Conservation (phyloP, 2,888 invertebrate genomes). For the Amphipyra tragopoginis region DNA sequence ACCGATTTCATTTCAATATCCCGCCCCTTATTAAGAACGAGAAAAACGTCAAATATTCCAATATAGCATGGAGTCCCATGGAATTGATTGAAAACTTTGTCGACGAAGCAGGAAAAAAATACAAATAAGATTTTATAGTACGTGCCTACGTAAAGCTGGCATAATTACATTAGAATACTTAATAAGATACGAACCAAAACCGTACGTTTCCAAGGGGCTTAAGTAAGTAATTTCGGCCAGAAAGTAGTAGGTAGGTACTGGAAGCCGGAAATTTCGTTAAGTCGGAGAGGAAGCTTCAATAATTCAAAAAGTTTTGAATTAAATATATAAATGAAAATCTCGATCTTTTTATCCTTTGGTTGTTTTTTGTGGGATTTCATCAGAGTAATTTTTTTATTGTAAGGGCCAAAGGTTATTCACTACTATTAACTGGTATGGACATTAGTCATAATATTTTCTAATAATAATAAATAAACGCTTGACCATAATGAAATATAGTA, state of each 20-base stretch:
- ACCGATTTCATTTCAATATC: slow-evolving; percentile 65
- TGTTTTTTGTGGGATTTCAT: slow-evolving; percentile 1
- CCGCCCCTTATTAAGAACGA: slow-evolving; percentile 29
- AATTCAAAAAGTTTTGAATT: slow-evolving; percentile 39
- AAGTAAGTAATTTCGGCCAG: slow-evolving; percentile 25
- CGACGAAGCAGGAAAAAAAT: slow-evolving; percentile 20
- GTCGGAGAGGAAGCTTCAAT: slow-evolving; percentile 21
- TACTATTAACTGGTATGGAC: neutral
- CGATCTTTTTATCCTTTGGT: slow-evolving; percentile 1
- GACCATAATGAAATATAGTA: neutral
- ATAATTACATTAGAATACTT: slow-evolving; percentile 42
- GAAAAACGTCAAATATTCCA: slow-evolving; percentile 32
- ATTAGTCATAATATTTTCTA: neutral
- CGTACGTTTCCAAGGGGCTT: slow-evolving; percentile 35
- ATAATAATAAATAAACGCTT: neutral
- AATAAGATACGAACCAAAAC: slow-evolving; percentile 33
- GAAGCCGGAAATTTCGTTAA: slow-evolving; percentile 20
- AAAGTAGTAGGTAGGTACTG: slow-evolving; percentile 2
- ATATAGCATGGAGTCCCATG: slow-evolving; percentile 17
- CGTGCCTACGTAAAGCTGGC: slow-evolving; percentile 9
- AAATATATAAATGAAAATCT: slow-evolving; percentile 8
- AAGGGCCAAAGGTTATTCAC: neutral
- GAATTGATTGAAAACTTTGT: slow-evolving; percentile 40
- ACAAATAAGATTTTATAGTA: slow-evolving; percentile 11
- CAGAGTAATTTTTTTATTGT: slow-evolving; percentile 1